Base-by-base conservation (phyloP, 2,113 vertebrate genomes). In the Egretta garzetta region DNA sequence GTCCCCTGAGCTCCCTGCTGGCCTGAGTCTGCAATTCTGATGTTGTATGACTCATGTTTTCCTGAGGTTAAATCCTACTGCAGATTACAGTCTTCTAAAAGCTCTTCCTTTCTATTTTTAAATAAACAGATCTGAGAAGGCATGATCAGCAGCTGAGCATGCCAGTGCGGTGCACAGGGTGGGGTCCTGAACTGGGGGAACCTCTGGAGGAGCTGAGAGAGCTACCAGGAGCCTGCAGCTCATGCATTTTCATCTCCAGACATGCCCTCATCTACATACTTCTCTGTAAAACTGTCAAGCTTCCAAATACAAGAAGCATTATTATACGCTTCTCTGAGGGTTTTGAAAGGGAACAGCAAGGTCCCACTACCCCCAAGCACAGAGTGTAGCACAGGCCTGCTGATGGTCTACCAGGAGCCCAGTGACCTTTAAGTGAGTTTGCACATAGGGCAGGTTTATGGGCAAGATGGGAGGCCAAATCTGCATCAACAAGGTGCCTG, bases 401-500 rank as follows among this genome's bases (percentile, higher is more conserved):
- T 75, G 15, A 17, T 43, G 35, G 28, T 52, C 33, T 59, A 17
- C 23, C 12, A 30, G 9, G 20, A 77, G 9, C 8, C 20, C 28
- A 53, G 33, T 22, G 16, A 59, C 35, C 20, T 47, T 12, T 27
- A 53, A 80, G 10, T 19, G 14, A 66, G 17, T 30, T 28, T n/a
- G 26, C 4, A 41, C 43, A 37, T 14, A 3, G 59, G 14, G 5
- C 14, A 74, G 16, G 30, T 62, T 18, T 49, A 12, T 21, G 21
- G 14, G 28, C 45, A 88, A 83, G 10, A 12, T 1, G 0, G 27
- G 20, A 82, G 23, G 6, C 3, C 24, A 30, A 37, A 37, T 32
- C 3, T 45, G 15, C 24, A 70, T 24, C 19, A 43, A 2, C 1
- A 0, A 7, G 5, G 3, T 45, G 10, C 18, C 39, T 68, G 22